Base-by-base conservation (phyloP, 2,888 invertebrate species). In the Lycia hirtaria region DNA sequence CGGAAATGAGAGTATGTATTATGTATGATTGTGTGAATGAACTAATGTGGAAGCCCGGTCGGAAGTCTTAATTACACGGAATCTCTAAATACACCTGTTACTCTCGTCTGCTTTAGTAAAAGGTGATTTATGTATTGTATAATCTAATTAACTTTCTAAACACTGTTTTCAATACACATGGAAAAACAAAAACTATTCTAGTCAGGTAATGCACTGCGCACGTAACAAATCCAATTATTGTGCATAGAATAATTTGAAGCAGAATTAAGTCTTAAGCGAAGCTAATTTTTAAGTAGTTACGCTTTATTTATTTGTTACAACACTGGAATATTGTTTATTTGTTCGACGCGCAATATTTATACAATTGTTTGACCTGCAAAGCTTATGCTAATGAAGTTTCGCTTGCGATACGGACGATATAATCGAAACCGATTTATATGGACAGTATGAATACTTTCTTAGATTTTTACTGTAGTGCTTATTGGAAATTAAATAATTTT, bases 311-410 rank as follows among this genome's bases (percentile, higher is more conserved):
- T 43, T 26, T 12, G 58, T 73, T 73, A 58, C 72, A 62, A 67
- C 71, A 77, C 62, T 75, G 77, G 75, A 80, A 68, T 48, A 65
- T 64, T 61, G 63, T 72, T 71, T 64, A 65, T 74, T 71, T 72
- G 56, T 56, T 60, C 43, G 48, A 50, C 65, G 67, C 64, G 59
- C 73, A 67, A 62, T 66, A 66, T 68, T 62, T 41, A 62, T 56
- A 57, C 30, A 56, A 47, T 53, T 48, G 64, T 60, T 62, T 69
- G 64, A 60, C 60, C 60, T 54, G 37, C 32, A 35, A 30, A 58
- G 62, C 55, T 73, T 69, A 74, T 72, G 71, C 63, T 64, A 62
- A 68, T 66, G 43, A 32, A 40, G 32, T 19, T 15, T 43, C 41
- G 20, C 35, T 20, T 35, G 26, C 20, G n/a, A n/a, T n/a, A n/a